Evolutionary conservation across 2,888 invertebrate species (phyloP), one percentile per base, ranked within the genome.

Genomic region (Phlogophora meticulosa): DNA sequence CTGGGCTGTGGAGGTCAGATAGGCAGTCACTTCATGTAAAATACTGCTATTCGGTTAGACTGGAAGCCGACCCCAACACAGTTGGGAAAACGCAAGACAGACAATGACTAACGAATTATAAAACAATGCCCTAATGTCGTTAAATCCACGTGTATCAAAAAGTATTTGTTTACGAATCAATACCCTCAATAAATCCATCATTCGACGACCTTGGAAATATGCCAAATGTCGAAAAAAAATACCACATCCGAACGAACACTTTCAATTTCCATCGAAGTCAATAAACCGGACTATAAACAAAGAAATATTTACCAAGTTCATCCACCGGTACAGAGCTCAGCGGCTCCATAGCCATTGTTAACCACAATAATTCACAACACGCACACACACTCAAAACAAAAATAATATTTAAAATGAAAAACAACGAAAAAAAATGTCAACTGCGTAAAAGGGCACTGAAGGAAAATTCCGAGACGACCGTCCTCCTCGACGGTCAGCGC

Each of bases 401-500:
- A 57, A 10, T 22, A 76, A 45, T n/a, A n/a, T n/a, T 60, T 52
- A 15, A 20, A 60, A 5, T 38, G 15, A 34, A 9, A 59, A 28
- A 13, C 32, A 17, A 43, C n/a, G 34, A 55, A 7, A 34, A 45
- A 52, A 63, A 60, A 61, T 20, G 11, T 62, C 24, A 72, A 82
- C 78, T 82, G 80, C 80, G 80, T 80, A 75, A 61, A 58, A 72
- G 32, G 42, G 42, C 56, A 64, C 56, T 48, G 4, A 40, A n/a
- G n/a, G n/a, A n/a, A n/a, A 28, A 38, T 0, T 28, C 17, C 34
- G 43, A 56, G 11, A 49, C 91, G 91, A 83, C 82, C 78, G 71
- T 59, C 57, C 91, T 82, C 87, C 82, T 68, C 85, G 89, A 87
- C 84, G 86, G 88, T 81, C 77, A 59, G 59, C 78, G 75, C 85